Evolutionary conservation across 37 sponge, comb jelly and placozoan species (phyloP).

Genomic region (Spongilla lacustris): DNA sequence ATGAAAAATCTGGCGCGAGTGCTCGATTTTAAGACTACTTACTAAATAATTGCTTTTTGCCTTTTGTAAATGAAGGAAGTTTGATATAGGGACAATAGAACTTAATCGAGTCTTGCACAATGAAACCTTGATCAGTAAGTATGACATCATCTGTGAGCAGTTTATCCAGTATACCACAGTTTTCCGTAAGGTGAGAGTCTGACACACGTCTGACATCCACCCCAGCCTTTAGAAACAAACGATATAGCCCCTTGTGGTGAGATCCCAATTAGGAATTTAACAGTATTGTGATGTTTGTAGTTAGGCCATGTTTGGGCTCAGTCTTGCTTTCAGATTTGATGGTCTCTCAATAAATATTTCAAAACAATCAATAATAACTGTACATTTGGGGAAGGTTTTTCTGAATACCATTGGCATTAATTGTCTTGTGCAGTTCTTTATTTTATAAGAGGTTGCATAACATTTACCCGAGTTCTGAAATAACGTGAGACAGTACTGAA

Average conservation of each 20-base stretch:
- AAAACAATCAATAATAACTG: slow-evolving; percentile 65
- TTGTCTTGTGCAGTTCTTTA: slow-evolving; percentile 50
- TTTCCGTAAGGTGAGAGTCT: slow-evolving; percentile 56
- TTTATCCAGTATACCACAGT: slow-evolving; percentile 35
- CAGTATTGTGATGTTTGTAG: slow-evolving; percentile 76
- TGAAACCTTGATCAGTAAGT: slow-evolving; percentile 68
- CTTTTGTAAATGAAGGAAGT: slow-evolving; percentile 59
- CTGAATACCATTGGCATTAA: slow-evolving; percentile 70
- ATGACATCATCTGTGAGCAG: slow-evolving; percentile 29
- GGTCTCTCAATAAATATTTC: slow-evolving; percentile 60
- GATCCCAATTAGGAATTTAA: slow-evolving; percentile 61
- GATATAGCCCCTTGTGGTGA: slow-evolving; percentile 71
- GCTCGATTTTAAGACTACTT: slow-evolving; percentile 51
- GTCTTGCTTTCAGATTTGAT: slow-evolving; percentile 43
- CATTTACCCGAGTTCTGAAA: slow-evolving; percentile 41
- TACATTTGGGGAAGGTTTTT: slow-evolving; percentile 36
- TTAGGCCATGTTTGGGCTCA: slow-evolving; percentile 59
- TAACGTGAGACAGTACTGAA: slow-evolving; percentile 24
- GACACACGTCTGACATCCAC: slow-evolving; percentile 65
- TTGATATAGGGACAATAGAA: slow-evolving; percentile 51
- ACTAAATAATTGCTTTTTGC: slow-evolving; percentile 77
- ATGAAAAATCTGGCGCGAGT: too few relatives aligned
- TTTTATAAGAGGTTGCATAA: slow-evolving; percentile 12
- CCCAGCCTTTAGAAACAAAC: slow-evolving; percentile 74
- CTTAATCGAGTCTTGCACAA: slow-evolving; percentile 31